These are phyloP conservation scores for Enteromius viviparus DNA, from an alignment of 2,797 vertebrate genomes.

Conservation along the genomic window DNA sequence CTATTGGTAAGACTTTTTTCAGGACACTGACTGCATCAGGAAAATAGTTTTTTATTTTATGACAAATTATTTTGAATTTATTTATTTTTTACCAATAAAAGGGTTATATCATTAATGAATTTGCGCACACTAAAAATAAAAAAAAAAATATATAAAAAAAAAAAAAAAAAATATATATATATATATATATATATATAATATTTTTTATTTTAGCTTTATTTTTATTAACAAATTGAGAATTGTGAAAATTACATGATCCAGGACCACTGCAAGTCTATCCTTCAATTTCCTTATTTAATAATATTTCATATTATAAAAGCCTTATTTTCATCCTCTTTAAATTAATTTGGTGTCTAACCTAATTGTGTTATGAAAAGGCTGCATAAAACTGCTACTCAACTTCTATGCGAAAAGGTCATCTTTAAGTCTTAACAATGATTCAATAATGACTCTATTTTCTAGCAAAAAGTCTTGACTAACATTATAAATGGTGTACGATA, in stretches of 20 bases:
- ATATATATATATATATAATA: too few species aligned
- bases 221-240: neutral
- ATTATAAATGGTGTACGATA: neutral
- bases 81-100: neutral
- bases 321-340: neutral
- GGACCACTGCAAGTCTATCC: neutral
- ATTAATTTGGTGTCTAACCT: neutral
- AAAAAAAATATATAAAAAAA: too few species aligned
- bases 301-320: neutral
- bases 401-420: neutral
- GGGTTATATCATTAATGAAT: neutral
- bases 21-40: neutral
- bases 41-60: neutral
- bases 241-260: neutral
- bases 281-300: neutral
- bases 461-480: neutral
- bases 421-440: slow-evolving; percentile 2
- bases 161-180: too few species aligned
- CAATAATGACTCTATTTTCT: neutral
- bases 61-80: neutral
- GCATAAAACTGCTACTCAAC: neutral
- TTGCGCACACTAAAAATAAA: neutral
- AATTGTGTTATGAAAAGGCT: neutral
- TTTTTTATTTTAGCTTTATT: too few species aligned
- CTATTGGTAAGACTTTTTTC: slow-evolving; percentile 84